A percentile compares a stretch with the other conserved stretches of the same genome.
These are phyloP conservation scores for Phenganax marumi DNA, from an alignment of 92 coral and sea anemone genomes.

Conservation along the genomic window DNA sequence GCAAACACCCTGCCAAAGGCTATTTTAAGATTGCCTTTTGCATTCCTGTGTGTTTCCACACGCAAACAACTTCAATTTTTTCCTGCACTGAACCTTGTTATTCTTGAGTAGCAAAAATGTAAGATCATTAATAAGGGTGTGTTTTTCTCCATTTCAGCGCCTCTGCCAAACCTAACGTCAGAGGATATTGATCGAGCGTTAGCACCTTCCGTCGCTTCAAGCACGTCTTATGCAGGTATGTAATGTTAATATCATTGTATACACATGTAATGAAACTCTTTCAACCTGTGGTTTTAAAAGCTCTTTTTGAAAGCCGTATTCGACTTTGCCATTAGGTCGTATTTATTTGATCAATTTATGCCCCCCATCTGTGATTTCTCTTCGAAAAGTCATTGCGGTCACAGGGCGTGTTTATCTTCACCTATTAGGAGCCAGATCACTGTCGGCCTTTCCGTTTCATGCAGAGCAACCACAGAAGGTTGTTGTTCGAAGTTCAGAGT, in stretches of 20 bases:
- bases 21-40: conserved; percentile 38
- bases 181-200: conserved; percentile 94
- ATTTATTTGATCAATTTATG: neutral
- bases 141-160: conserved; percentile 66
- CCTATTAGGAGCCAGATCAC: conserved; percentile 39
- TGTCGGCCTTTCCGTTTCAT: conserved; percentile 34
- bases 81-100: neutral
- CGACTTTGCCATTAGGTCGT: neutral
- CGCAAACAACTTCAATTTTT: neutral
- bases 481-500: conserved; percentile 23
- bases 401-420: conserved; percentile 38
- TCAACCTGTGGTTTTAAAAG: conserved; percentile 24
- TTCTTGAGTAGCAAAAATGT: neutral
- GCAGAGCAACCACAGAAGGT: conserved; percentile 34
- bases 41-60: conserved; percentile 36
- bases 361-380: conserved; percentile 19
- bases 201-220: conserved; percentile 84
- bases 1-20: conserved; percentile 40
- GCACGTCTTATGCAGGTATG: conserved; percentile 42
- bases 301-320: conserved; percentile 7
- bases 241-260: conserved; percentile 6
- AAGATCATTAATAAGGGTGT: conserved; percentile 4
- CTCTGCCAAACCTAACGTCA: conserved; percentile 94
- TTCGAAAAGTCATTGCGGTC: conserved; percentile 44
- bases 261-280: conserved; percentile 13